These are phyloP conservation scores for Drosophila sulfurigaster DNA, from an alignment of 1,140 invertebrate species.

Conservation along the genomic window DNA sequence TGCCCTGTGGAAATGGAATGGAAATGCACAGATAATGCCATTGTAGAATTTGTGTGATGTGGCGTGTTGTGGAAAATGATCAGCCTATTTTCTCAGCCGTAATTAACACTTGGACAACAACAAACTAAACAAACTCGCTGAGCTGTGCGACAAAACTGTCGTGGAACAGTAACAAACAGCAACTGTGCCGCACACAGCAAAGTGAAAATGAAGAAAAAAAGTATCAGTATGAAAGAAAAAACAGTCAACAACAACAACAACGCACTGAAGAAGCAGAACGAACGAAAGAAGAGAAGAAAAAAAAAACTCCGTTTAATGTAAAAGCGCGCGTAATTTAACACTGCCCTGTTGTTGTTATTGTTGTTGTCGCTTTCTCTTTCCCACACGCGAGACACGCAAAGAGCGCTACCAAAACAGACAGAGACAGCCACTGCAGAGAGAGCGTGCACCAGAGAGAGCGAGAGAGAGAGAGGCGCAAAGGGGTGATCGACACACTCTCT, in stretches of 20 bases:
- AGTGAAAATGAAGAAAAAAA: slow-evolving; percentile 53
- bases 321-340: slow-evolving; percentile 82
- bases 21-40: slow-evolving; percentile 12
- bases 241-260: slow-evolving; percentile 30
- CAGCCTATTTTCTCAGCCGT: slow-evolving; percentile 35
- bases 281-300: slow-evolving; percentile 5
- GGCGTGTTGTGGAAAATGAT: background rate
- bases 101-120: slow-evolving; percentile 38
- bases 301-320: slow-evolving; percentile 61
- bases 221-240: slow-evolving; percentile 10
- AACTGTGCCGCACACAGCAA: slow-evolving; percentile 41
- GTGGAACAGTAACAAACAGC: slow-evolving; percentile 42
- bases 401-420: slow-evolving; percentile 27
- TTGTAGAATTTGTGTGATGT: slow-evolving; percentile 16
- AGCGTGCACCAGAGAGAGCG: background rate
- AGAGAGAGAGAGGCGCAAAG: background rate
- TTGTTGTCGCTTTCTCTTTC: slow-evolving; percentile 73
- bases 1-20: slow-evolving; percentile 84
- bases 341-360: slow-evolving; percentile 52
- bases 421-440: background rate
- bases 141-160: slow-evolving; percentile 32
- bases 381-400: slow-evolving; percentile 33
- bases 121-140: slow-evolving; percentile 2
- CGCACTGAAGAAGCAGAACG: slow-evolving; percentile 6
- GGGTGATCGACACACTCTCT: slow-evolving; percentile 3